phyloP scores from a whole-genome alignment of 2,888 invertebrate genomes.

The Cabera pusaria region DNA sequence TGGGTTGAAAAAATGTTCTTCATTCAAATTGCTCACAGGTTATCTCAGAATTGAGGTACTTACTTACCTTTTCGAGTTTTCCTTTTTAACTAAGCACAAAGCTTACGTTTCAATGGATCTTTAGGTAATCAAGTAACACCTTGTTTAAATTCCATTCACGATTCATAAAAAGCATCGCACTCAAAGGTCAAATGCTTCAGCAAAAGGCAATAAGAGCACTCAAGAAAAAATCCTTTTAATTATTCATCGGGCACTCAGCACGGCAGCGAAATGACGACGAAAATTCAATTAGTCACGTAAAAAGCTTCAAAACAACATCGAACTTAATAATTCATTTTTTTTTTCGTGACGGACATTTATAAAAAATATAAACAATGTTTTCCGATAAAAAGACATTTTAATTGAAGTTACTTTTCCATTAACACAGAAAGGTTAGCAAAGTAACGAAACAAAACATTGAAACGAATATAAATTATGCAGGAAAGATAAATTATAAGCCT shows the following conservation, averaged over 20 bases:
- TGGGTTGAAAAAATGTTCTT: slow-evolving; percentile 12
- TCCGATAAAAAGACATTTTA: slow-evolving; percentile 33
- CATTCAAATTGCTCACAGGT: neutral
- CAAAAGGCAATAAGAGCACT: slow-evolving; percentile 14
- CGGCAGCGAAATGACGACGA: slow-evolving; percentile 37
- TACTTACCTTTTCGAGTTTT: too few relatives aligned
- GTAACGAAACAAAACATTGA: slow-evolving; percentile 31
- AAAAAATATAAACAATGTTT: slow-evolving; percentile 22
- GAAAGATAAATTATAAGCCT: slow-evolving; percentile 33
- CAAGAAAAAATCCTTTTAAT: slow-evolving; percentile 45
- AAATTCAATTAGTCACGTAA: slow-evolving; percentile 52
- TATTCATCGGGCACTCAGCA: slow-evolving; percentile 48
- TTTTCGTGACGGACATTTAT: slow-evolving; percentile 9
- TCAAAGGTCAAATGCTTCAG: slow-evolving; percentile 10
- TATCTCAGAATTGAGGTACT: neutral
- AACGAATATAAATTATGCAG: slow-evolving; percentile 35
- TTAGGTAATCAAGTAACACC: neutral
- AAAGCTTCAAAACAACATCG: slow-evolving; percentile 36
- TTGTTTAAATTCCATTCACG: neutral
- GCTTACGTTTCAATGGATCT: too few relatives aligned
- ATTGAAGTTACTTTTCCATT: slow-evolving; percentile 35
- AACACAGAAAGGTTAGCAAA: slow-evolving; percentile 27
- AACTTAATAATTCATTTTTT: slow-evolving; percentile 40
- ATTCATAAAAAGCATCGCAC: slow-evolving; percentile 1
- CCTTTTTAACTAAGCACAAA: too few relatives aligned